Base-by-base conservation (phyloP, 1,140 invertebrate species). In the Macrotrachela quadricornifera region DNA sequence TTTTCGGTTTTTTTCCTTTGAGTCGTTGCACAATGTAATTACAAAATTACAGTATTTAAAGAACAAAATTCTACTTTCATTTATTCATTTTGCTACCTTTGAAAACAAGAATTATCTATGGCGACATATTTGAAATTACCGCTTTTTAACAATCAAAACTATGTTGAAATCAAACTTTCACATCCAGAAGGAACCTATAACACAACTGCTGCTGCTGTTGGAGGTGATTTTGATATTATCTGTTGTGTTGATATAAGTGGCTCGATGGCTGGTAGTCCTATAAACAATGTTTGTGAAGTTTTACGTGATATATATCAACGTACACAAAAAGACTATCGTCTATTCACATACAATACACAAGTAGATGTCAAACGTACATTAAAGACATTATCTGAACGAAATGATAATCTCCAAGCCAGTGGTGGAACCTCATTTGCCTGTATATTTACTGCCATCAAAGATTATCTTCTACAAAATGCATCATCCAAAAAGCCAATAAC, bases 191-290 rank as follows among this genome's bases (percentile, higher is more conserved):
- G 21, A 30, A 30, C 21, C 21, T 30, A 30, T 30, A 30, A 30
- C 21, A 30, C 21, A 4, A 30, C 21, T 30, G 21, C 21, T 30
- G 21, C 21, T 30, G 21, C 21, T 30, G 8, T 8, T 30, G 21
- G 21, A 30, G 21, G 21, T 30, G 21, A 30, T 30, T 2, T 30
- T 8, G 21, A 49, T 14, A 49, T 49, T 39, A 49, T 49, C 16
- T 49, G 47, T 17, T 49, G 47, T 49, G 38, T 49, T 17, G 47
- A 49, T 49, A 37, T 49, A 17, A 39, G 36, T 49, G 47, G 47
- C 4, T 49, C 47, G 39, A 49, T 49, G 47, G 13, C 36, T 17
- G 47, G 47, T 39, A 49, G 47, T 11, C 47, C 47, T 39, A 49
- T 49, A 16, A 36, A 37, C 39, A 49, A 49, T 49, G 47, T 49